Evolutionary conservation across 2,113 vertebrate genomes (phyloP).

Genomic region (Callospermophilus lateralis): DNA sequence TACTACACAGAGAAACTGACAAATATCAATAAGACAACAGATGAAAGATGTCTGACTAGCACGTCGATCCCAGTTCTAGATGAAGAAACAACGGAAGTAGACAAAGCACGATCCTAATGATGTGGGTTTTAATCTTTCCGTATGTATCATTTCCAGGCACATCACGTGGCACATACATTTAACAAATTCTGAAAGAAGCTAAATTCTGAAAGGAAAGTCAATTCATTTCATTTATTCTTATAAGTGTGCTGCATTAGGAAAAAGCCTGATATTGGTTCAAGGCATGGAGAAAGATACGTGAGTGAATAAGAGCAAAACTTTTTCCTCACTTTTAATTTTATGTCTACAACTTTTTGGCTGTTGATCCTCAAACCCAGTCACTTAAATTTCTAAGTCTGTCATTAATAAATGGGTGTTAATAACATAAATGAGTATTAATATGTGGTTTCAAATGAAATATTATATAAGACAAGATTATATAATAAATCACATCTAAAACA

Average conservation of each 20-base stretch:
- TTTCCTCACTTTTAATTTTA: background rate
- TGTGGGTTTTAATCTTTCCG: background rate
- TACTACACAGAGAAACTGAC: conserved; percentile 37
- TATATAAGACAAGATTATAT: background rate
- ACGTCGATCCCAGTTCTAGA: background rate
- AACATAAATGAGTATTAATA: background rate
- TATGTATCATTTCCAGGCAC: background rate
- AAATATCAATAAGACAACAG: conserved; percentile 24
- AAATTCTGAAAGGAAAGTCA: background rate
- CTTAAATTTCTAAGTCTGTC: background rate
- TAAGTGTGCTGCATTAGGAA: background rate
- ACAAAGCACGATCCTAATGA: background rate
- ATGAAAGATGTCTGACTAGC: conserved; percentile 20
- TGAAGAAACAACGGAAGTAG: background rate
- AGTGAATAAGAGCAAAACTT: background rate
- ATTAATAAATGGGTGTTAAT: background rate
- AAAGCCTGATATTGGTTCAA: background rate
- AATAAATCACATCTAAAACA: background rate
- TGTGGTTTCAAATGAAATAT: background rate
- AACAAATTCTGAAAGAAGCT: background rate
- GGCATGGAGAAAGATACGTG: background rate
- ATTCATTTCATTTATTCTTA: background rate
- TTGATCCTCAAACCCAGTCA: background rate
- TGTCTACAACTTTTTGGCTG: background rate
- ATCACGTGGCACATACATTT: background rate